phyloP scores from a whole-genome alignment of 2,113 vertebrate genomes.

The Sander vitreus region DNA sequence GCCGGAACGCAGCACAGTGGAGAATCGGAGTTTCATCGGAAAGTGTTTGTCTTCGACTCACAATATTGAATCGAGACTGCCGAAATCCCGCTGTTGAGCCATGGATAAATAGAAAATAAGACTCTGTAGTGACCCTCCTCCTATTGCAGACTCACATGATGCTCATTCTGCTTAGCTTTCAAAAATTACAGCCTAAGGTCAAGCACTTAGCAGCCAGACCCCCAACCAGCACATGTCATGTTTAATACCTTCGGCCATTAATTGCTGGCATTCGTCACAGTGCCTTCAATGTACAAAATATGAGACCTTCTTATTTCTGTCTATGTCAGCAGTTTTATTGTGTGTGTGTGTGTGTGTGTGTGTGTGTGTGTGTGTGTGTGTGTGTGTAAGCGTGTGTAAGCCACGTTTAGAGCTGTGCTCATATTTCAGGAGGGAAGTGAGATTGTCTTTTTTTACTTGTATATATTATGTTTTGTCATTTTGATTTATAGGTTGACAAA shows the following conservation, averaged over 20 bases:
- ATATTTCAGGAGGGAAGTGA: slow-evolving; percentile 54
- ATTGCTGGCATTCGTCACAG: slow-evolving; percentile 45
- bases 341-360: slow-evolving; percentile 1
- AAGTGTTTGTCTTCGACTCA: neutral
- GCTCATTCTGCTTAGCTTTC: slow-evolving; percentile 54
- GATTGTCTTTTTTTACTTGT: slow-evolving; percentile 61
- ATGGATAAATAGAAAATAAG: slow-evolving; percentile 47
- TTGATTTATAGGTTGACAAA: slow-evolving; percentile 69
- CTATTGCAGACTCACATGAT: neutral
- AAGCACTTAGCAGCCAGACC: slow-evolving; percentile 38
- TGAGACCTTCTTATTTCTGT: slow-evolving; percentile 30
- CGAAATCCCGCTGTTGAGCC: slow-evolving; percentile 7
- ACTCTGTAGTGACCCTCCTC: slow-evolving; percentile 31
- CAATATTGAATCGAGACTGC: neutral
- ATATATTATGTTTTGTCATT: slow-evolving; percentile 57
- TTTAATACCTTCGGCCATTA: slow-evolving; percentile 60
- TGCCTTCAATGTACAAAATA: slow-evolving; percentile 43
- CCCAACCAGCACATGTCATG: slow-evolving; percentile 31
- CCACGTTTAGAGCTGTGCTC: slow-evolving; percentile 24
- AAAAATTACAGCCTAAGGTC: slow-evolving; percentile 59
- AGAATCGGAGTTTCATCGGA: neutral
- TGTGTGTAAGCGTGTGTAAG: neutral
- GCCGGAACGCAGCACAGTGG: too few species aligned
- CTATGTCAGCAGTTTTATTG: slow-evolving; percentile 51
- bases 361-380: neutral